Evolutionary conservation across 2,797 vertebrate species (phyloP).

Genomic region (Peromyscus melanophrys): DNA sequence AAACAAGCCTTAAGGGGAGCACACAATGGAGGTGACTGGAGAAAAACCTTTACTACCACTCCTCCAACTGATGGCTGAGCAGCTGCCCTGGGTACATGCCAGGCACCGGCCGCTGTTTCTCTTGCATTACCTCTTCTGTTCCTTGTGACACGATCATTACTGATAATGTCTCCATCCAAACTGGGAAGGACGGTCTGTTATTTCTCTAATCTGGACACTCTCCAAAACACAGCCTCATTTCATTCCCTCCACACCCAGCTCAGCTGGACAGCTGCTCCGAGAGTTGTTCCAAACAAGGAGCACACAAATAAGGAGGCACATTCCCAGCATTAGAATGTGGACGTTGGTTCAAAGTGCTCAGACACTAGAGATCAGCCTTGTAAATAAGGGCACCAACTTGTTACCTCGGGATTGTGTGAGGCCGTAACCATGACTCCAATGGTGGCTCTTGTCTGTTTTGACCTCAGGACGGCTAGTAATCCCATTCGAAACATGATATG

Average conservation of each 20-base stretch:
- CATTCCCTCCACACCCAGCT: constrained; percentile 53
- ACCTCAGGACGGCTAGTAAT: constrained; percentile 93
- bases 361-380: neutral
- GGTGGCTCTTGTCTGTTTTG: constrained; percentile 92
- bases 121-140: neutral
- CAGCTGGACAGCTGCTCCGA: neutral
- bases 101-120: neutral
- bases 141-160: neutral
- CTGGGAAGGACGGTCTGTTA: constrained; percentile 61
- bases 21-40: neutral
- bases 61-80: neutral
- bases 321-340: constrained; percentile 34
- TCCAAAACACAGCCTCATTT: constrained; percentile 42
- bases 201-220: constrained; percentile 55
- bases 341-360: constrained; percentile 15
- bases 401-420: constrained; percentile 98
- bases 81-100: neutral
- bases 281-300: constrained; percentile 26
- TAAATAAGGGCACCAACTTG: neutral
- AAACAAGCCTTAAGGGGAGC: constrained; percentile 18
- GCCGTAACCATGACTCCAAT: constrained; percentile 99
- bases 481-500: constrained; percentile 99
- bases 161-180: constrained; percentile 1
- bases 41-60: neutral
- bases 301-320: neutral